Evolutionary conservation across 2,888 invertebrate species (phyloP), one percentile per base, ranked within the genome.

Genomic region (Euphydryas editha): DNA sequence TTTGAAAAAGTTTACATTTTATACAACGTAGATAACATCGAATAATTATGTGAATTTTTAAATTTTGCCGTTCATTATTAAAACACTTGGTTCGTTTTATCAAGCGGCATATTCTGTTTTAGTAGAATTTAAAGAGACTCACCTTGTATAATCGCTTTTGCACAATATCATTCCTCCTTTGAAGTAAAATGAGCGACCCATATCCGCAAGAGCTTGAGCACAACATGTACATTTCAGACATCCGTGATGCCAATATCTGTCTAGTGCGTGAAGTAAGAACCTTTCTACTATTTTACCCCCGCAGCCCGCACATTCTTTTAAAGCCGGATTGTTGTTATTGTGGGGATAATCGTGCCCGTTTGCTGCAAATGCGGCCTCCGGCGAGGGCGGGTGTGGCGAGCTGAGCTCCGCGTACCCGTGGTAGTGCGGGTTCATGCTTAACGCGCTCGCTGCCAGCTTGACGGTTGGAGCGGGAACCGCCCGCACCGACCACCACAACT

Each of bases 141-240:
- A 98, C 98, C 97, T 97, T 91, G 97, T 95, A 93, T 98, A 98
- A 93, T 98, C 98, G 92, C 95, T 96, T 95, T 97, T 97, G 95
- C 98, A 98, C 83, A 98, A 95, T 88, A 98, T 98, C 96, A 98
- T 97, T 80, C 97, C 97, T 73, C 96, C 96, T 93, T 97, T 97
- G 90, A 97, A 96, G 93, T 97, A 98, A 94, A 98, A 98, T 82
- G 98, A 97, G 74, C 95, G 94, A 72, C 98, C 98, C 88, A 98
- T 96, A 87, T 98, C 98, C 81, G 97, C 98, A 76, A 98, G 94
- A 86, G 96, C 96, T 75, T 96, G 96, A 75, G 96, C 96, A 90
- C 98, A 98, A 92, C 96, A 97, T 83, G 97, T 95, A 94, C 98
- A 98, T 93, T 98, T 98, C 81, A 98, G 95, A 90, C 98, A 98